Conservation (phyloP, 2,113 vertebrate species). For the Corythornis cristatus region DNA sequence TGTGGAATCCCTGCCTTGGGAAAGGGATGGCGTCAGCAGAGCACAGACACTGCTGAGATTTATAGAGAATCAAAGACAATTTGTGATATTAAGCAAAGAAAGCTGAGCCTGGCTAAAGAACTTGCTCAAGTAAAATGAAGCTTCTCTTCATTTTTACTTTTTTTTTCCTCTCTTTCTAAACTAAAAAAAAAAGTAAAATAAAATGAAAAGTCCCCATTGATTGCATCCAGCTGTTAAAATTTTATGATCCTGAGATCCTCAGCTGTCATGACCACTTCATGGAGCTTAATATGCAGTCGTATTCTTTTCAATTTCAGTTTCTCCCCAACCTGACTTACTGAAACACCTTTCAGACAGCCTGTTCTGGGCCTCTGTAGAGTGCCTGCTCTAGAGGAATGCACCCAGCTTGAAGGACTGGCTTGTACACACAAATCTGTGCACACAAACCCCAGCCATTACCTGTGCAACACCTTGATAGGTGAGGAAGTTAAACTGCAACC, state of each 20-base stretch:
- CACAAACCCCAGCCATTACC: rapidly evolving
- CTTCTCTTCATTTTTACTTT: background rate
- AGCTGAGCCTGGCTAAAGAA: background rate
- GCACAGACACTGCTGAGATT: slow-evolving; percentile 7
- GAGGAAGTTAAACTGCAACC: background rate
- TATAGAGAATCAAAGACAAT: slow-evolving; percentile 18
- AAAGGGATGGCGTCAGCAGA: background rate
- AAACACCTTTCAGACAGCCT: slow-evolving; percentile 63
- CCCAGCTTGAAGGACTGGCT: background rate
- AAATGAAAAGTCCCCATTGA: slow-evolving; percentile 42
- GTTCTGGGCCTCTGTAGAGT: slow-evolving; percentile 11
- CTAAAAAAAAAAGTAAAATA: background rate
- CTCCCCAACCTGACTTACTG: slow-evolving; percentile 58
- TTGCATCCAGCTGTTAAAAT: slow-evolving; percentile 61
- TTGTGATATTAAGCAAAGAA: slow-evolving; percentile 39
- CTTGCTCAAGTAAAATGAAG: background rate
- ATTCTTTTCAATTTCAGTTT: slow-evolving; percentile 70
- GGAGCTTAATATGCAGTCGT: slow-evolving; percentile 52
- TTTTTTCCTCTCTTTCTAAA: background rate
- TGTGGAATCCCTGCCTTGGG: background rate
- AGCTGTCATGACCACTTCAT: slow-evolving; percentile 53
- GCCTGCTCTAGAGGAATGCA: background rate
- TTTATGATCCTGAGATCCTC: slow-evolving; percentile 54
- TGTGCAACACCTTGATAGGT: background rate
- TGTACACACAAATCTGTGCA: background rate